These are phyloP conservation scores for Manis pentadactyla DNA, from an alignment of 2,797 vertebrate genomes.

Conservation along the genomic window DNA sequence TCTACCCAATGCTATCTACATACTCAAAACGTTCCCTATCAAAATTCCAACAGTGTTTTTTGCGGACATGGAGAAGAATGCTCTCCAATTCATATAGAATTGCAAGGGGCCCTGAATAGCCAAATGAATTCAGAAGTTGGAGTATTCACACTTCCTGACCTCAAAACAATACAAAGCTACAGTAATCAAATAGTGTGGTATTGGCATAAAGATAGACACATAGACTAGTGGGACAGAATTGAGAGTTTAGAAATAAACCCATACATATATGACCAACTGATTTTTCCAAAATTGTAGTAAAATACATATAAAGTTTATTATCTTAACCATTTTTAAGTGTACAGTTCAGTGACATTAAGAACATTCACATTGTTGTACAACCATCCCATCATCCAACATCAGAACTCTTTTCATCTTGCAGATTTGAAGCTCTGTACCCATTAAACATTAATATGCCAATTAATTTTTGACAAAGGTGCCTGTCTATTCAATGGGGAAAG, in stretches of 20 bases:
- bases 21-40: not conserved
- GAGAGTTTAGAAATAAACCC: slow-evolving; percentile 7
- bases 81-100: not conserved
- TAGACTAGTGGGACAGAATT: not conserved
- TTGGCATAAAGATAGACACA: not conserved
- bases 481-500: not conserved
- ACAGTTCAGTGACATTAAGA: not conserved
- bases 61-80: slow-evolving; percentile 12
- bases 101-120: not conserved
- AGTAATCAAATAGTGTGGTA: not conserved
- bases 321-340: not conserved
- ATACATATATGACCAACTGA: not conserved
- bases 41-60: slow-evolving; percentile 1
- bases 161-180: not conserved
- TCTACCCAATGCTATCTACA: not conserved
- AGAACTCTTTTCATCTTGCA: not conserved
- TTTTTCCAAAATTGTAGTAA: not conserved
- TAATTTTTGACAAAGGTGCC: not conserved
- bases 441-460: not conserved
- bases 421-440: not conserved
- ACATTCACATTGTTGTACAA: not conserved
- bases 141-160: not conserved
- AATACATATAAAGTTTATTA: not conserved
- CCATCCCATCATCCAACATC: not conserved
- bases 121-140: not conserved